Evolutionary conservation across 2,113 vertebrate species (phyloP), one percentile per base, ranked within the genome.

Genomic region (Neopipo cinnamomea): DNA sequence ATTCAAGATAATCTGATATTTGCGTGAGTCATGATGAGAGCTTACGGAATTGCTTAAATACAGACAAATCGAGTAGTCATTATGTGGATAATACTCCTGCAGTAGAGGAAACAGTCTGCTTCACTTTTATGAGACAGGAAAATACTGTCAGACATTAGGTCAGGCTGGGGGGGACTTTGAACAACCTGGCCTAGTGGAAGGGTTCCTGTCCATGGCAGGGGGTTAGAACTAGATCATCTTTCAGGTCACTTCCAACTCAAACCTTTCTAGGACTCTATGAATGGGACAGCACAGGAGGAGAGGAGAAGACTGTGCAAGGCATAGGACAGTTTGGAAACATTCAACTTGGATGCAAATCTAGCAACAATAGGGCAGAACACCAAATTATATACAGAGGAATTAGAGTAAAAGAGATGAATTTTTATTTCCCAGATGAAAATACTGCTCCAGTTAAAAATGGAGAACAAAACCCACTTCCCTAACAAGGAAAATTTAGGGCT

Each of bases 11-110:
- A 89, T 56, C 41, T 91, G 78, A 4, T 73, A 95, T 63, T 67
- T 83, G 56, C 31, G 44, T 84, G 87, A 95, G 65, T 93, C 96
- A 92, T 15, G 75, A 67, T 72, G 88, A 61, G 27, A 91, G 52
- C 37, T 93, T 68, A 86, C 44, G n/a, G 67, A 95, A 90, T 49
- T 83, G 83, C 93, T 63, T 72, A 81, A 94, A 89, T 44, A 49
- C 83, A 91, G 83, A 65, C 65, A 92, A 91, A 94, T 91, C 78
- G 89, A 81, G 79, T 1, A 78, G 72, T 92, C 44, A 75, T 81
- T 88, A 68, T 20, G 53, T 56, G 93, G 79, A 24, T 81, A 93
- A 91, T 61, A 37, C 31, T 83, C 37, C 66, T 39, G 53, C 59
- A 74, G 53, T 1, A 63, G 58, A 89, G 76, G 70, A 76, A 94